Percentiles rank a stretch among this genome's conserved stretches.
Evolutionary conservation across 2,797 vertebrate genomes (phyloP).

Genomic region (Acrossocheilus fasciatus): DNA sequence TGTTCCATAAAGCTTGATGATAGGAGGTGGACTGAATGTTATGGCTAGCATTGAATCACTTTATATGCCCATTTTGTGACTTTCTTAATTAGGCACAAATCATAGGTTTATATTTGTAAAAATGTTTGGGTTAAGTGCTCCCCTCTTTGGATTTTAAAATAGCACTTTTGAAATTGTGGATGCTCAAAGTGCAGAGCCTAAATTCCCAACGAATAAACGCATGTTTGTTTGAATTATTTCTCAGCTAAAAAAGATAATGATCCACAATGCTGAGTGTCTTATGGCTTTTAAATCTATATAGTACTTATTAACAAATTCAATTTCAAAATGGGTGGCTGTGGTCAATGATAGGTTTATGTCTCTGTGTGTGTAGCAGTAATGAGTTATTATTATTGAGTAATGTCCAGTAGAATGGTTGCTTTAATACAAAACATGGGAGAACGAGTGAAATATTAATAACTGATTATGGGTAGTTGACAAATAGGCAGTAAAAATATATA

Average conservation of each 20-base stretch:
- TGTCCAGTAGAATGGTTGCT: not conserved
- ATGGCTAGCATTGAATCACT: slow-evolving; percentile 51
- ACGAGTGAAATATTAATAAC: not conserved
- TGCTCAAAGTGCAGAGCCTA: not conserved
- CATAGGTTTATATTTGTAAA: slow-evolving; percentile 43
- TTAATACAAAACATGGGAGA: not conserved
- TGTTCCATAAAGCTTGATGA: slow-evolving; percentile 43
- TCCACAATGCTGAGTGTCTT: not conserved
- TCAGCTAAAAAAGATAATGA: not conserved
- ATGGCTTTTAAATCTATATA: not conserved
- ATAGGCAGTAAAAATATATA: too few relatives aligned
- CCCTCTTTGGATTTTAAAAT: slow-evolving; percentile 50
- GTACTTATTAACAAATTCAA: not conserved
- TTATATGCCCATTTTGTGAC: slow-evolving; percentile 41
- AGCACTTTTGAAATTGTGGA: slow-evolving; percentile 30
- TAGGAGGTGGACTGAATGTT: slow-evolving; percentile 7
- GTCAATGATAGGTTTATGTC: not conserved
- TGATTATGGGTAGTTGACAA: not conserved
- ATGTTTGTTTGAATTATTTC: slow-evolving; percentile 1
- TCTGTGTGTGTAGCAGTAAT: not conserved
- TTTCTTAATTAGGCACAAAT: slow-evolving; percentile 56
- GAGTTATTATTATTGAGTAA: not conserved
- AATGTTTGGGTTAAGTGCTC: slow-evolving; percentile 48
- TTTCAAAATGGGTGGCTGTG: not conserved
- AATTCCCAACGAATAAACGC: not conserved